Conservation (phyloP, 2,113 vertebrate genomes). For the Sylvia atricapilla region DNA sequence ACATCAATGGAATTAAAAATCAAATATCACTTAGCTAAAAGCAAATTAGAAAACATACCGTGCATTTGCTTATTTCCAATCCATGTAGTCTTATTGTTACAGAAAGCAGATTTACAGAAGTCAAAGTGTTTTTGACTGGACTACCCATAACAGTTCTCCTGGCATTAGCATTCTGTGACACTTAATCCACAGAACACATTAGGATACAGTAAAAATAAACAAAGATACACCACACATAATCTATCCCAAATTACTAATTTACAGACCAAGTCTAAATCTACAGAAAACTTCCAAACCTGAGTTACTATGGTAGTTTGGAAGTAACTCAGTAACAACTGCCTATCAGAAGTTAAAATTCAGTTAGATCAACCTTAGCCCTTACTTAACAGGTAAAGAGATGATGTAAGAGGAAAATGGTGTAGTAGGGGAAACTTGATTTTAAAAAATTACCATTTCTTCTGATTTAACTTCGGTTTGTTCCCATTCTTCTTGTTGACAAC, state of each 20-base stretch:
- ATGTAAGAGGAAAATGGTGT: background rate
- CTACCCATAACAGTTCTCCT: background rate
- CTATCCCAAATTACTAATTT: background rate
- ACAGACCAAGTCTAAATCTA: background rate
- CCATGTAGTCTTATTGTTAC: background rate
- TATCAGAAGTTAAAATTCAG: background rate
- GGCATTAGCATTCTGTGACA: background rate
- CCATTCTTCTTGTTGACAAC: conserved; percentile 82
- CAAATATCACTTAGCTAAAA: background rate
- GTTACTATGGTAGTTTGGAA: background rate
- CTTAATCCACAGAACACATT: background rate
- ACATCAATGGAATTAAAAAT: background rate
- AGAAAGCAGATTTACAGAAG: background rate
- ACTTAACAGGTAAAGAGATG: background rate
- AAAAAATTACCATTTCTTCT: conserved; percentile 83
- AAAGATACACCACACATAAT: background rate
- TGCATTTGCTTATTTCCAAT: background rate
- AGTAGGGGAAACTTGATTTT: background rate
- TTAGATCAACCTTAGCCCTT: background rate
- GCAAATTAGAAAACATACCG: background rate
- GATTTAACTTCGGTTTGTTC: conserved; percentile 83
- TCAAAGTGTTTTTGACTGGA: background rate
- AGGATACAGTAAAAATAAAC: background rate
- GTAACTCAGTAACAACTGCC: background rate
- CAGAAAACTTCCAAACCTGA: background rate